Evolutionary conservation across 2,797 vertebrate species (phyloP), one percentile per base, ranked within the genome.

Genomic region (Hozukius guyotensis): DNA sequence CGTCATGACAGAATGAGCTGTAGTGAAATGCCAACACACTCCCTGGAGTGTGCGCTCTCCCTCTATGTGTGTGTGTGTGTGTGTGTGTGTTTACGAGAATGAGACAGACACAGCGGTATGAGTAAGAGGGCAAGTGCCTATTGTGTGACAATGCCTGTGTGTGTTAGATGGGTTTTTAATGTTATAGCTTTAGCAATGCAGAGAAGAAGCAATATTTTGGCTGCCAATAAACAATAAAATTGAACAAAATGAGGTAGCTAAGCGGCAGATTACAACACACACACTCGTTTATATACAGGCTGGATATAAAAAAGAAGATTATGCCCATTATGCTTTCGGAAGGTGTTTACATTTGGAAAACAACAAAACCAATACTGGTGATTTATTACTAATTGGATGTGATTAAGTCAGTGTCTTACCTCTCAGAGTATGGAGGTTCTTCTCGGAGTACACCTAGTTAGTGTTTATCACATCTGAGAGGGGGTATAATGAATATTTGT

Each of bases 1-100:
- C 65, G 31, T 86, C 88, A 85, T 83, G 91, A 90, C 87, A 87
- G 90, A 92, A 92, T 89, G 87, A 90, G 89, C 91, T 84, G 88
- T 59, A 87, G 87, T 81, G 75, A 90, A 91, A 93, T 88, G 89
- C 86, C 87, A 89, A 70, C 84, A 79, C 82, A 75, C 76, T 92
- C 89, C 91, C 92, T 53, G 53, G 85, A 87, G 87, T 86, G 67
- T 66, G 77, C 13, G 55, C 18, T 34, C 13, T 71, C 5, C 68
- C 16, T 62, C 3, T 56, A 25, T 70, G 29, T 65, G 24, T 67
- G 46, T 22, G 52, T 70, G 60, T 64, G 62, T 64, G 34, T 64
- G 36, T 67, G 42, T 24, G 27, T 55, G 49, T 34, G 12, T 68
- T 63, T 67, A 64, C 13, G 12, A 71, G 52, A 31, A 25, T 60